Conservation (phyloP, 1,140 invertebrate species). For the Arctopsyche grandis region DNA sequence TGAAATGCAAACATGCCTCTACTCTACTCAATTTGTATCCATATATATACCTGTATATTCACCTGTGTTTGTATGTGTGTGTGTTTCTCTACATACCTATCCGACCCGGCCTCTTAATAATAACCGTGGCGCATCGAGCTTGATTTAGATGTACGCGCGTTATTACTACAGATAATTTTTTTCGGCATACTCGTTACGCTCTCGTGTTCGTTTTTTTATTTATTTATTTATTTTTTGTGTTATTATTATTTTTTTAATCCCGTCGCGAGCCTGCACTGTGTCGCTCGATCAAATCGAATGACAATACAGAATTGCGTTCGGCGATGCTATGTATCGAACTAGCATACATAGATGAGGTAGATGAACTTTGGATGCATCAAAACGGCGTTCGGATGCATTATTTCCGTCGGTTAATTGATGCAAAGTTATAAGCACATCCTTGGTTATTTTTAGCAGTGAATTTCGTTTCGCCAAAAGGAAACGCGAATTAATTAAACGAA, state of each 20-base stretch:
- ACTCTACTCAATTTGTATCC: conserved; percentile 35
- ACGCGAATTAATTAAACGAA: conserved; percentile 23
- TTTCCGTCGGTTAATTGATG: too few relatives aligned
- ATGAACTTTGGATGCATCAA: not conserved
- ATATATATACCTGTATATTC: not conserved
- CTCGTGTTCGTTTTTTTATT: not conserved
- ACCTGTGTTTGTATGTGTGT: not conserved
- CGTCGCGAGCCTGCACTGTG: not conserved
- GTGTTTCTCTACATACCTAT: not conserved
- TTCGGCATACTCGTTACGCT: not conserved
- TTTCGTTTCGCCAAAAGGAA: not conserved
- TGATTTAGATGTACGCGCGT: conserved; percentile 42
- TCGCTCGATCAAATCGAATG: conserved; percentile 14
- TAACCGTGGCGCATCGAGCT: conserved; percentile 28
- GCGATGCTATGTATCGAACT: not conserved
- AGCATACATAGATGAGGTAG: not conserved
- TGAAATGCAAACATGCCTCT: conserved; percentile 42
- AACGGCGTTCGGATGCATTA: too few relatives aligned
- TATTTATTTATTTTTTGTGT: not conserved
- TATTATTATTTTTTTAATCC: not conserved
- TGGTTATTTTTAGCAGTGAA: too few relatives aligned
- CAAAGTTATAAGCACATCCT: too few relatives aligned
- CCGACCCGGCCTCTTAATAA: conserved; percentile 18
- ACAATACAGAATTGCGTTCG: not conserved
- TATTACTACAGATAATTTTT: conserved; percentile 29